Evolutionary conservation across 2,113 vertebrate species (phyloP).

Genomic region (Sceloporus undulatus): DNA sequence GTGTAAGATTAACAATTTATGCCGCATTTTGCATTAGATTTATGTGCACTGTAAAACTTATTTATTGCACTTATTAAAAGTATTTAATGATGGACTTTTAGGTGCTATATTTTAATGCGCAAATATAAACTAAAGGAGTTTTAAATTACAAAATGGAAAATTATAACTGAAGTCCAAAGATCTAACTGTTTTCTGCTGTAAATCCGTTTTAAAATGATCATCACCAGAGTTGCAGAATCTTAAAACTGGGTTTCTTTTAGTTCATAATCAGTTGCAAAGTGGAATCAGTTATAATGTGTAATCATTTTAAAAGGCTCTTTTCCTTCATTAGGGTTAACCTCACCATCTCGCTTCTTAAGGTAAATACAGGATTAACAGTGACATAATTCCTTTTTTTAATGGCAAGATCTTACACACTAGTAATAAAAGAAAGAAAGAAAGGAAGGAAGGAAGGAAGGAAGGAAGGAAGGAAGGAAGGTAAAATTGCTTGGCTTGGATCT

Average conservation of each 20-base stretch:
- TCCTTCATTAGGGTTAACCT: conserved; percentile 75
- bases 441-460: background rate
- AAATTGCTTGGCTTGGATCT: background rate
- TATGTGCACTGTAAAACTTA: conserved; percentile 92
- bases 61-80: conserved; percentile 98
- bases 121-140: conserved; percentile 93
- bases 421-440: conserved; percentile 20
- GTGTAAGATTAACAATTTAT: conserved; percentile 97
- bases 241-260: conserved; percentile 85
- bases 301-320: conserved; percentile 80
- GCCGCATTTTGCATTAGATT: conserved; percentile 97
- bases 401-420: conserved; percentile 53
- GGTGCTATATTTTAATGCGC: conserved; percentile 96
- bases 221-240: conserved; percentile 81
- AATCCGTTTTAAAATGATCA: conserved; percentile 89
- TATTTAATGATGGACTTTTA: conserved; percentile 98
- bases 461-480: background rate
- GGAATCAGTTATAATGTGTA: conserved; percentile 80
- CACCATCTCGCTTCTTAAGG: conserved; percentile 80
- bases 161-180: conserved; percentile 93
- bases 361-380: conserved; percentile 75
- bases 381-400: conserved; percentile 69
- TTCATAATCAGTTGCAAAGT: conserved; percentile 82
- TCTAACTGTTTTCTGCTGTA: conserved; percentile 94
- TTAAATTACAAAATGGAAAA: conserved; percentile 91